Evolutionary conservation across 1,140 invertebrate genomes (phyloP).

Genomic region (Nomia melanderi): DNA sequence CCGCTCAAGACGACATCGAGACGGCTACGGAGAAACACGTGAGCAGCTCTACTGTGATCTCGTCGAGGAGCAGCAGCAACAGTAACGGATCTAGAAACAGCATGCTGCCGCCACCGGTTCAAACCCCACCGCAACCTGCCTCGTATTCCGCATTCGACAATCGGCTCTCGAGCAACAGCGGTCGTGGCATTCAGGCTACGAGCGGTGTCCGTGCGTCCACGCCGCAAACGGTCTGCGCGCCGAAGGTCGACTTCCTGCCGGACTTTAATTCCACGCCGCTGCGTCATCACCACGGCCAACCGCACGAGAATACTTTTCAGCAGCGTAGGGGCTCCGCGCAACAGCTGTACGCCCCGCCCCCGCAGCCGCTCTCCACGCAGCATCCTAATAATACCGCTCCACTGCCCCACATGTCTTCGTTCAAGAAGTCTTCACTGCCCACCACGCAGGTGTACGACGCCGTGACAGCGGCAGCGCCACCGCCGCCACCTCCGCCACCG

Average conservation of each 20-base stretch:
- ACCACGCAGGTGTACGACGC: constrained; percentile 64
- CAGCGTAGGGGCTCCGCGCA: constrained; percentile 60
- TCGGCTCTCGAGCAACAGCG: constrained; percentile 55
- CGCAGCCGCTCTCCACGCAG: constrained; percentile 50
- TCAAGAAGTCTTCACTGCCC: constrained; percentile 76
- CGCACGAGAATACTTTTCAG: constrained; percentile 59
- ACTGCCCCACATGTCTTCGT: constrained; percentile 77
- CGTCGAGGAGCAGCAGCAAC: constrained; percentile 65
- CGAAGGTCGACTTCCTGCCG: constrained; percentile 87
- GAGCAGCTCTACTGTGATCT: constrained; percentile 55
- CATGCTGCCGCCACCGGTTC: constrained; percentile 70
- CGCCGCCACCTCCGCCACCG: constrained; percentile 39
- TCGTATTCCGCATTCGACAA: constrained; percentile 59
- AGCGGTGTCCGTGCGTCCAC: constrained; percentile 68
- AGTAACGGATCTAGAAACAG: constrained; percentile 67
- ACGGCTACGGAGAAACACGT: constrained; percentile 64
- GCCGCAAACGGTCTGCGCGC: constrained; percentile 80
- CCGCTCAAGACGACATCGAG: constrained; percentile 86
- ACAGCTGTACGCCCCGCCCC: constrained; percentile 60
- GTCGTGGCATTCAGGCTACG: constrained; percentile 39
- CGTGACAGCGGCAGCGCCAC: constrained; percentile 41
- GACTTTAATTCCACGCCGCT: constrained; percentile 82
- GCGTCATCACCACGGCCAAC: constrained; percentile 64
- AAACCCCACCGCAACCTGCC: constrained; percentile 40
- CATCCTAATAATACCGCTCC: constrained; percentile 61